Evolutionary conservation across 2,888 invertebrate genomes (phyloP).

Genomic region (Nasonia oneida): DNA sequence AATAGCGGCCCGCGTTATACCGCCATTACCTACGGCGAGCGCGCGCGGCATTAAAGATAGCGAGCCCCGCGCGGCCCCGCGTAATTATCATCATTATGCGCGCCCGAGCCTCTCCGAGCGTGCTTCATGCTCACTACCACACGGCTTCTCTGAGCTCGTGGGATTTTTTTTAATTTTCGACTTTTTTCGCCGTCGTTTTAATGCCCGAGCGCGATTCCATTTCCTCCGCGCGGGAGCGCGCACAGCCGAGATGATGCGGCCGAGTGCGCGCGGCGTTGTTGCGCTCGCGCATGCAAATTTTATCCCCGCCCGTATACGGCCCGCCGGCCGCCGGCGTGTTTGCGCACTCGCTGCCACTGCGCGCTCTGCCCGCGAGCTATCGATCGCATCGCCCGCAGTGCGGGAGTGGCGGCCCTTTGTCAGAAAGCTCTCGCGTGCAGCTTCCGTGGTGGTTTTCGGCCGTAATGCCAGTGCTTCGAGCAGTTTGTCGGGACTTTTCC

Average conservation of each 20-base stretch:
- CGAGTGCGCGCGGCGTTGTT: background rate
- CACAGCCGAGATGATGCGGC: background rate
- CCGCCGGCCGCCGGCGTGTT: conserved; percentile 14
- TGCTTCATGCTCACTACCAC: background rate
- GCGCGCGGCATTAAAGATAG: conserved; percentile 74
- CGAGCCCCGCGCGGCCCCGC: conserved; percentile 63
- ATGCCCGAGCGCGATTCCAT: conserved; percentile 13
- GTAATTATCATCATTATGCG: conserved; percentile 75
- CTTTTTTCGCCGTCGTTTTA: conserved; percentile 24
- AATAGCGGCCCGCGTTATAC: conserved; percentile 68
- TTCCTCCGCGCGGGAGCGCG: background rate
- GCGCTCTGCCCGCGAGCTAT: too few relatives aligned
- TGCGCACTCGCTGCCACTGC: conserved; percentile 3
- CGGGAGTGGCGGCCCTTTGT: background rate
- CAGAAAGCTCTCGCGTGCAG: background rate
- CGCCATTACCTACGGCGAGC: conserved; percentile 68
- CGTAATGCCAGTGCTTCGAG: too few relatives aligned
- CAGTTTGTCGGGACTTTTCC: background rate
- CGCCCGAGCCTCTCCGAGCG: conserved; percentile 40
- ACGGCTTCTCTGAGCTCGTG: background rate
- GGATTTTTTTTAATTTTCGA: background rate
- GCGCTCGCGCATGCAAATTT: conserved; percentile 51
- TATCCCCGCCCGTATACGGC: conserved; percentile 57
- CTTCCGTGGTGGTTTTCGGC: too few relatives aligned
- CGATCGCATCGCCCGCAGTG: too few relatives aligned